These are phyloP conservation scores for Drosophila meridionalis DNA, from an alignment of 2,888 invertebrate species.

Conservation along the genomic window DNA sequence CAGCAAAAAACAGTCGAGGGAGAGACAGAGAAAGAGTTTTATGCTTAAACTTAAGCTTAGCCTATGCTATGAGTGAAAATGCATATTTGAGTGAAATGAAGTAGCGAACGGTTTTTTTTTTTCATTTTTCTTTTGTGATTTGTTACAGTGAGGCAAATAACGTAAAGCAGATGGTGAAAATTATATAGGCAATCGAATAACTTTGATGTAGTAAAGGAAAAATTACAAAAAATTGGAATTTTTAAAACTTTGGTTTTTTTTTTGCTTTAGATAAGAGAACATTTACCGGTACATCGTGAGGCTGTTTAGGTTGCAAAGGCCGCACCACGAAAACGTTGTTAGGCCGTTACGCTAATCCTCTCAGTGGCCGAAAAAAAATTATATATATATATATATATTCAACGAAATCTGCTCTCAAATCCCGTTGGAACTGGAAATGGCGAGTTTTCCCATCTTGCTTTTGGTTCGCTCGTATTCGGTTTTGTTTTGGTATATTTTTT, in stretches of 20 bases:
- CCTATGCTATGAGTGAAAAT: conserved; percentile 18
- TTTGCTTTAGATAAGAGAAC: conserved; percentile 35
- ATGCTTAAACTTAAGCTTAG: conserved; percentile 45
- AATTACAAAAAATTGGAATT: conserved; percentile 1
- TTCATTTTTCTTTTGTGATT: background rate
- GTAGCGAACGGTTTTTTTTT: conserved; percentile 7
- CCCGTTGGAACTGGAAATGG: conserved; percentile 23
- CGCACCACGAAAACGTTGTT: conserved; percentile 79
- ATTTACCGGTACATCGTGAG: conserved; percentile 79
- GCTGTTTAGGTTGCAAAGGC: conserved; percentile 76
- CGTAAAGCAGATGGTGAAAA: background rate
- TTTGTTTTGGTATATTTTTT: background rate
- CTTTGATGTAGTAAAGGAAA: conserved; percentile 9
- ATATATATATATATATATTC: background rate
- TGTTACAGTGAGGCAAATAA: conserved; percentile 14
- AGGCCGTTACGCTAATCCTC: conserved; percentile 70
- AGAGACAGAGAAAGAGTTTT: conserved; percentile 10
- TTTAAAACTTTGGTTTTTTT: background rate
- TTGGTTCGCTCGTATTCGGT: conserved; percentile 1
- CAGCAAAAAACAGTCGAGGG: conserved; percentile 61
- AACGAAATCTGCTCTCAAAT: conserved; percentile 34
- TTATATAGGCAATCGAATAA: background rate
- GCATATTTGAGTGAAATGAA: conserved; percentile 19
- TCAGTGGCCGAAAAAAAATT: conserved; percentile 40
- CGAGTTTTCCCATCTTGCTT: conserved; percentile 42